phyloP scores from a whole-genome alignment of 1,140 invertebrate genomes.

The Brachionus koreanus region DNA sequence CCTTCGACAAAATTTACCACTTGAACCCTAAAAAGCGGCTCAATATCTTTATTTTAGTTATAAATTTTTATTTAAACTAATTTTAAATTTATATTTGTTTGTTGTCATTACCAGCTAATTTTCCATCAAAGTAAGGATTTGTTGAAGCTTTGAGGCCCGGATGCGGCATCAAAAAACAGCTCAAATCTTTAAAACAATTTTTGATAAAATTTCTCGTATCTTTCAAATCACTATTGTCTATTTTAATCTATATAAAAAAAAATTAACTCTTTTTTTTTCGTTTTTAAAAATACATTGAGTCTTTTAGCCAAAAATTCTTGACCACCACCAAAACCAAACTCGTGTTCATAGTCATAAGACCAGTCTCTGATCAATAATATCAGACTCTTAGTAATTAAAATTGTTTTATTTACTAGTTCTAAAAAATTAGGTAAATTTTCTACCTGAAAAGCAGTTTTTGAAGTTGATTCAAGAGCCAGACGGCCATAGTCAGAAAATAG shows the following conservation, averaged over 20 bases:
- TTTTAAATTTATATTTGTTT: constrained; percentile 86
- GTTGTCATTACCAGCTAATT: constrained; percentile 66
- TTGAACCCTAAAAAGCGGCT: constrained; percentile 81
- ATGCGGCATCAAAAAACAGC: constrained; percentile 95
- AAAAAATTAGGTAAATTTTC: too few species aligned
- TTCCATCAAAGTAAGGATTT: constrained; percentile 89
- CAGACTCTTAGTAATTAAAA: constrained; percentile 63
- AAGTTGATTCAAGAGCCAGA: constrained; percentile 12
- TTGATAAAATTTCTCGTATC: constrained; percentile 86
- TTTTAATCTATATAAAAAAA: constrained; percentile 49
- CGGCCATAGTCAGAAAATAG: constrained; percentile 44
- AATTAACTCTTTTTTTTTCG: constrained; percentile 67
- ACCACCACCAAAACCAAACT: constrained; percentile 85
- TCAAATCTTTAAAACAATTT: constrained; percentile 88
- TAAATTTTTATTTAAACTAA: constrained; percentile 90
- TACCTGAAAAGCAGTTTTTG: constrained; percentile 37
- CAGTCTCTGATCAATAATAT: constrained; percentile 95
- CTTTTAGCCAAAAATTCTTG: constrained; percentile 76
- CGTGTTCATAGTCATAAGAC: constrained; percentile 94
- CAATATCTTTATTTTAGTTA: constrained; percentile 97
- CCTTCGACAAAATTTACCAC: constrained; percentile 79
- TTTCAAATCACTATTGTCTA: constrained; percentile 88
- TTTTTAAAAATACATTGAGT: constrained; percentile 76
- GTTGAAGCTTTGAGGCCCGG: constrained; percentile 92
- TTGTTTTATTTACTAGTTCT: constrained; percentile 62